Percentiles rank a stretch among this genome's conserved stretches.
phyloP scores from a whole-genome alignment of 2,888 invertebrate species.

The Heliconius aoede region DNA sequence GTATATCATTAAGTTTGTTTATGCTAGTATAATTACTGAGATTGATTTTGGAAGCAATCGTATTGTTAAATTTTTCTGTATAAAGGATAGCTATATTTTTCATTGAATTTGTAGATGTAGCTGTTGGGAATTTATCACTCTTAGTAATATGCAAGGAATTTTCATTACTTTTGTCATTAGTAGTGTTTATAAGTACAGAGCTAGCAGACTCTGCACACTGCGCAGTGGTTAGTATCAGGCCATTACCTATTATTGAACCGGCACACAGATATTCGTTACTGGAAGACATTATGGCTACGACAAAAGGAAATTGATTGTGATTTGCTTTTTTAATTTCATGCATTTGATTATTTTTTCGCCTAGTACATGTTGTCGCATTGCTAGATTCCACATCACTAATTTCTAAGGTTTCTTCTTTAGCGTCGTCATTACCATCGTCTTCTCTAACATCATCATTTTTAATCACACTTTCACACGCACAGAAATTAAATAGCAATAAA shows the following conservation, averaged over 20 bases:
- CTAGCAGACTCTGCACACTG: slow-evolving; percentile 62
- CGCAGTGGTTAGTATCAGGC: slow-evolving; percentile 71
- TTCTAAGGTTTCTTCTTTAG: slow-evolving; percentile 68
- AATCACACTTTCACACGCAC: slow-evolving; percentile 65
- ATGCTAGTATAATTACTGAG: slow-evolving; percentile 65
- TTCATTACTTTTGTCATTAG: slow-evolving; percentile 63
- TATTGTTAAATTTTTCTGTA: slow-evolving; percentile 68
- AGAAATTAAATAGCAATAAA: slow-evolving; percentile 56
- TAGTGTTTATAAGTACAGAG: slow-evolving; percentile 68
- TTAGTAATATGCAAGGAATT: slow-evolving; percentile 63
- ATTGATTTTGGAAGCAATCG: slow-evolving; percentile 64
- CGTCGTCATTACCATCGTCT: slow-evolving; percentile 67
- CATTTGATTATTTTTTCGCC: slow-evolving; percentile 66
- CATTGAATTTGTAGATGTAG: slow-evolving; percentile 53
- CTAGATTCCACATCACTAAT: slow-evolving; percentile 61
- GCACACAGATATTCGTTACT: slow-evolving; percentile 73
- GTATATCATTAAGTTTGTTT: slow-evolving; percentile 59
- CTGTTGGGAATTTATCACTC: slow-evolving; percentile 71
- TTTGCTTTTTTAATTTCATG: slow-evolving; percentile 68
- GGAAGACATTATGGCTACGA: slow-evolving; percentile 72
- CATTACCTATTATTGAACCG: slow-evolving; percentile 69
- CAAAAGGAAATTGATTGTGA: slow-evolving; percentile 69
- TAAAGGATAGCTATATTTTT: slow-evolving; percentile 72
- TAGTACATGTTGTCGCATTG: slow-evolving; percentile 61
- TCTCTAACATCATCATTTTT: slow-evolving; percentile 70